Base-by-base conservation (phyloP, 1,140 invertebrate genomes). In the Drosophila suzukii region DNA sequence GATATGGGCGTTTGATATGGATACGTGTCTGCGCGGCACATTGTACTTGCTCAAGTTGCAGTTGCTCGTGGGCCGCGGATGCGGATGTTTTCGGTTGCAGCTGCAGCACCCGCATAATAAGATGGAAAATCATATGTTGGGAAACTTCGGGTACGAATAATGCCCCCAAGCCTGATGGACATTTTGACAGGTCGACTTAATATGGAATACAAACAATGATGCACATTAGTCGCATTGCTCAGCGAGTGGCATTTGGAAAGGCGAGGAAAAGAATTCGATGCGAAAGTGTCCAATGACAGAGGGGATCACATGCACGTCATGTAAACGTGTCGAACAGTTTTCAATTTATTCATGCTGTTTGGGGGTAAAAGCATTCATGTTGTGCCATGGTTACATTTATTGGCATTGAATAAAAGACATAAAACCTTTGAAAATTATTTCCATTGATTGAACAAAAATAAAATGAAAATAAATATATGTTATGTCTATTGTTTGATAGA, bases 1-100 rank as follows among this genome's bases (percentile, higher is more conserved):
- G 61, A 75, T 84, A 73, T 70, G 49, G 39, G 34, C 58, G 46
- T 38, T 30, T 67, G 65, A 81, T 86, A 78, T 81, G 54, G 47
- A 68, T 76, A 63, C 30, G 27, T 43, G 61, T 66, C 39, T 47
- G 51, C 32, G 41, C 43, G 17, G 47, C 30, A 44, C 46, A 61
- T 39, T 39, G 36, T 36, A 53, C n/a, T 53, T 7, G 4, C 11
- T 4, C 27, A 30, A 13, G 53, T 11, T 38, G 15, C 63, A 62
- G 44, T 58, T 43, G 12, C 20, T 49, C 24, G 51, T 49, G 20
- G 58, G 38, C 46, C 57, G 47, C 50, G 55, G 68, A 71, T 78
- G 46, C 70, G 82, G 75, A 86, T 75, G 61, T 36, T 59, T 66
- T 75, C 41, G 54, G 38, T 12, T 56, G 60, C 54, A 50, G 43